Evolutionary conservation across 2,797 vertebrate genomes (phyloP), one percentile per base, ranked within the genome.

Genomic region (Epinephelus awoara): DNA sequence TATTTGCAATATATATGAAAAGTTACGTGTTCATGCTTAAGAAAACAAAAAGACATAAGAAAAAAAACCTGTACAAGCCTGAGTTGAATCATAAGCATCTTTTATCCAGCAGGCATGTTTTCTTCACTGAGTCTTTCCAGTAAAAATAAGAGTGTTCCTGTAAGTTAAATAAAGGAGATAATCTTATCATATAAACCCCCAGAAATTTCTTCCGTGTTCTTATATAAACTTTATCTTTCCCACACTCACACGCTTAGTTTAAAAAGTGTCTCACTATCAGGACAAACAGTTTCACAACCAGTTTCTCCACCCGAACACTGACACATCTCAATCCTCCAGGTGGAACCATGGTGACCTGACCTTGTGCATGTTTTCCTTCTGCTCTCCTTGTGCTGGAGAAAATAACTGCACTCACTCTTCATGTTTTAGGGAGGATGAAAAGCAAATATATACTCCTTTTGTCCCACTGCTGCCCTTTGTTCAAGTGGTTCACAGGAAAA

Each of bases 251-350:
- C 27, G 6, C 27, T 29, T 51, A 47, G 56, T 51, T 80, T 80
- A 38, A 23, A 38, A 42, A 21, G n/a, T 51, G 56, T 40, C 51
- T 4, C 67, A 40, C 42, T 50, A 83, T 74, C 68, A 76, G 44
- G n/a, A 52, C 70, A 78, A 79, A 76, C 61, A 70, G 2, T 85
- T 83, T 82, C 69, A 61, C 70, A 78, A 78, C 9, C 4, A 4
- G 14, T 58, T 58, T 62, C 57, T 66, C 25, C 44, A n/a, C 3
- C 59, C 1, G 13, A 23, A 18, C 46, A 38, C 3, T 4, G 46
- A 44, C 29, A 69, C 4, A 2, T 42, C 38, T 19, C 9, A 62
- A 13, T 44, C 56, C 42, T 6, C 50, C 1, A 3, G 5, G 14
- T 54, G 7, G n/a, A 72, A 25, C 38, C 47, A 13, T 40, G 25